phyloP scores from a whole-genome alignment of 2,797 vertebrate species.

The Helarctos malayanus region DNA sequence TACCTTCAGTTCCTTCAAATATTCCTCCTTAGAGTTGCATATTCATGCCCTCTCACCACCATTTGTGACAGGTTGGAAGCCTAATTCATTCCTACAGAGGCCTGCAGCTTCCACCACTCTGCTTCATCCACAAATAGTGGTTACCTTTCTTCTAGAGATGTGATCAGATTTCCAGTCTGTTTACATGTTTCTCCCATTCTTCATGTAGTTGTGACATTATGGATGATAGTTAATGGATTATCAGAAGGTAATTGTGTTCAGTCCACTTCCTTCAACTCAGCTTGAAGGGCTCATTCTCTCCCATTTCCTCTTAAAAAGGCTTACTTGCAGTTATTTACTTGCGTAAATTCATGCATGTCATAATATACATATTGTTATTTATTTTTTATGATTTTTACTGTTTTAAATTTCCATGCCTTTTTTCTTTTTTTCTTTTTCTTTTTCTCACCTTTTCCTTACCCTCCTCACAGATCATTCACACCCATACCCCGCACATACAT shows the following conservation, averaged over 20 bases:
- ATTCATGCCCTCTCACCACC: background rate
- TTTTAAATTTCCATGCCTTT: background rate
- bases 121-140: background rate
- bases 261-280: background rate
- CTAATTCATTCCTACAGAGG: background rate
- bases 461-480: background rate
- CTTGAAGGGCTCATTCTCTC: background rate
- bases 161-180: background rate
- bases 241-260: background rate
- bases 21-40: background rate
- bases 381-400: background rate
- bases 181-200: background rate
- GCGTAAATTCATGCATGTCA: background rate
- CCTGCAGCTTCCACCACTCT: background rate
- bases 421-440: background rate
- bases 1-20: background rate
- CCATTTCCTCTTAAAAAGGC: background rate
- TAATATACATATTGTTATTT: background rate
- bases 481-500: background rate
- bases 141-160: background rate
- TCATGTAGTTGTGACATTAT: background rate
- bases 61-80: background rate
- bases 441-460: background rate
- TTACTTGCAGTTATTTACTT: background rate
- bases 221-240: background rate